Base-by-base conservation (phyloP, 2,113 vertebrate genomes). In the Lepidothrix coronata region DNA sequence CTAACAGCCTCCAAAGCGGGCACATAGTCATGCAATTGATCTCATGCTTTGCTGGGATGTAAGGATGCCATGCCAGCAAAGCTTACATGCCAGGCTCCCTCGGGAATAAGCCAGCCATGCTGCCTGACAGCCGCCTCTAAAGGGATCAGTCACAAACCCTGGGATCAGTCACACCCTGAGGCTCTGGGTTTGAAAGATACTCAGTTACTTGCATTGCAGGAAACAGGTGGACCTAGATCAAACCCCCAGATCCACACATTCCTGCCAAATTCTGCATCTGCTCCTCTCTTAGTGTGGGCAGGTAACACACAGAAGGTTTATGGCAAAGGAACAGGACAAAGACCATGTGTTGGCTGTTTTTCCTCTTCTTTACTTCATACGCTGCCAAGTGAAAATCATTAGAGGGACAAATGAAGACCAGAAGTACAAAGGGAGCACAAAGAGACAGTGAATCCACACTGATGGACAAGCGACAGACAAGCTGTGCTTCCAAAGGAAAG, bases 401-500 rank as follows among this genome's bases (percentile, higher is more conserved):
- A 93, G 37, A 68, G 70, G 41, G 49, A 61, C 41, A 87, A 90
- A 81, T 4, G 43, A 93, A 79, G 54, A 89, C 37, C 83, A 86
- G 59, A 76, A 79, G 30, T 93, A 89, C 61, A 84, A 91, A 41
- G 54, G 61, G 74, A 93, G 68, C 31, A 62, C 6, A 2, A 77
- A 75, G 63, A 90, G 48, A 88, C 44, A 65, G 70, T 18, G 68
- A 93, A 75, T 75, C 73, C 83, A 91, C 44, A 43, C 63, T 59
- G 79, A 87, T 6, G 5, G 82, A 94, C 85, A 54, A 81, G 65
- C 25, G 79, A 71, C 33, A 87, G 65, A 91, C 58, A 90, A 90
- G 80, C 58, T 79, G 39, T 94, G 93, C 73, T 96, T 91, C 76
- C 54, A 70, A 72, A 68, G 61, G 77, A 72, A 91, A 91, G 88